Evolutionary conservation across 92 coral and sea anemone genomes (phyloP).

Genomic region (Porites cylindrica): DNA sequence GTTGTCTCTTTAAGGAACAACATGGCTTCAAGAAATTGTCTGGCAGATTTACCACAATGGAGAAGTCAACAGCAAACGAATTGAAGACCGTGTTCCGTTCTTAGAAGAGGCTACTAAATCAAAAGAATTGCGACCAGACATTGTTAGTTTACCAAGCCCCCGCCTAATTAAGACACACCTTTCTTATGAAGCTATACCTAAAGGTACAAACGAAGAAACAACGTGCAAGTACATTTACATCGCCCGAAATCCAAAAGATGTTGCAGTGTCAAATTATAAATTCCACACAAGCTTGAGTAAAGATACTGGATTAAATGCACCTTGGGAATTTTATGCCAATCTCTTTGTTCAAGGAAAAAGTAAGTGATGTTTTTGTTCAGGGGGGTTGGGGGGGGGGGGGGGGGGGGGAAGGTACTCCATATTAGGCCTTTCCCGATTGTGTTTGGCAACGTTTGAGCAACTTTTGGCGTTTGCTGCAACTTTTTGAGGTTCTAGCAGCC

Average conservation of each 20-base stretch:
- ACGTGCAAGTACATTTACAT: background rate
- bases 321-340: constrained; percentile 54
- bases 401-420: no score
- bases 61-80: background rate
- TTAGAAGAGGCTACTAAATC: constrained; percentile 19
- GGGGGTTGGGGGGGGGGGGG: no score
- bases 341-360: constrained; percentile 53
- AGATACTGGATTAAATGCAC: constrained; percentile 22
- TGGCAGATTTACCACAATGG: constrained; percentile 34
- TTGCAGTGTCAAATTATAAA: background rate
- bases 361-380: constrained; percentile 8
- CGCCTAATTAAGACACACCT: background rate
- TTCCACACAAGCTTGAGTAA: constrained; percentile 4
- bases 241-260: constrained; percentile 2
- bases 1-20: constrained; percentile 1
- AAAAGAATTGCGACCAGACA: constrained; percentile 6
- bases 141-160: background rate
- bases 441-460: no score
- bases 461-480: no score
- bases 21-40: constrained; percentile 41
- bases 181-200: background rate
- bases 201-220: background rate
- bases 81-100: constrained; percentile 18
- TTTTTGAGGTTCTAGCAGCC: no score
- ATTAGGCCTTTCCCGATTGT: no score